Evolutionary conservation across 2,113 vertebrate genomes (phyloP).

Genomic region (Rhodinocichla rosea): DNA sequence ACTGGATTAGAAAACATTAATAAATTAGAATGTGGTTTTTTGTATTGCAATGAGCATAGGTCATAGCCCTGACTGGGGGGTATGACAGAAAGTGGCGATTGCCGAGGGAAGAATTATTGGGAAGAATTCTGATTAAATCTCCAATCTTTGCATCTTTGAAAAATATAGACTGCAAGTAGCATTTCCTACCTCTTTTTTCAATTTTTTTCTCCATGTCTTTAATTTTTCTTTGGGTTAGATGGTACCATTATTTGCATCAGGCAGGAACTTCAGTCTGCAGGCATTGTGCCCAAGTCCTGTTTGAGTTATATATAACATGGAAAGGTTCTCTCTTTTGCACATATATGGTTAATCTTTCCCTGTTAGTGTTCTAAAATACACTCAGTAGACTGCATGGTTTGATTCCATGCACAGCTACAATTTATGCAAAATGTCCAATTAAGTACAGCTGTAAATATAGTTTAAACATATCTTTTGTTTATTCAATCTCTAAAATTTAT

Average conservation of each 20-base stretch:
- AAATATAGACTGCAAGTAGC: background rate
- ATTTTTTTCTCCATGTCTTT: background rate
- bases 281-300: rapidly evolving
- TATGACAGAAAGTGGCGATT: background rate
- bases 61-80: background rate
- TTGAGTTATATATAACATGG: background rate
- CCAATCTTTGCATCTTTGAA: background rate
- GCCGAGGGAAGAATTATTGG: background rate
- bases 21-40: background rate
- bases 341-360: background rate
- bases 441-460: background rate
- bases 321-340: background rate
- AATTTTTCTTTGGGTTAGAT: background rate
- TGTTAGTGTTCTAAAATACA: background rate
- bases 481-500: background rate
- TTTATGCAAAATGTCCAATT: background rate
- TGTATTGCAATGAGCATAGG: background rate
- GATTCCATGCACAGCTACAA: background rate
- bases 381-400: background rate
- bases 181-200: background rate
- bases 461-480: background rate
- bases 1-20: background rate
- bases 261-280: background rate
- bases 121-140: background rate
- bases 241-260: background rate